Evolutionary conservation across 1,140 invertebrate species (phyloP), one percentile per base, ranked within the genome.

Genomic region (Drosophila auraria): DNA sequence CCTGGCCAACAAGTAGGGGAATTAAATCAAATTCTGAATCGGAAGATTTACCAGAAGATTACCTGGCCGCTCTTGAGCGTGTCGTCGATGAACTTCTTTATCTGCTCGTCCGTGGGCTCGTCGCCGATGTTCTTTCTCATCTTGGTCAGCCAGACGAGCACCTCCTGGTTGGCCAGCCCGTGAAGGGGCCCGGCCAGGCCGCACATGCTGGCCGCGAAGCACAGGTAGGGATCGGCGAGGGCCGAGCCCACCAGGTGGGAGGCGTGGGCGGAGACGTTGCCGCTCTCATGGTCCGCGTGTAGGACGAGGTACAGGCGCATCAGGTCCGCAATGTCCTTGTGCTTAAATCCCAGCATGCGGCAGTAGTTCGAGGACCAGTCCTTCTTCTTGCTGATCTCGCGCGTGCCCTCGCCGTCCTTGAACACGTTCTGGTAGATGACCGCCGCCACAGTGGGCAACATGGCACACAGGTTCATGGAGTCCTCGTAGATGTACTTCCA

Each of bases 331-430:
- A 99, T 99, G 68, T 96, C 91, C 2, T 95, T 93, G 87, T 98
- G 95, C 42, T 97, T 96, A 93, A 97, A 98, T 15, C 98, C 98
- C 8, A 99, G 94, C 97, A 99, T 98, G 66, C 94, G 95, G 53
- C 96, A 94, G 93, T 98, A 99, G 93, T 99, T 99, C 74, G 95
- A 95, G 2, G 97, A 97, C 98, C 98, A 99, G 94, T 99, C 98
- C 87, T 96, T 93, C 87, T 99, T 97, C 71, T 56, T 5, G 14
- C 15, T 17, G 3, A 99, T 97, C 2, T 97, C 96, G 17, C 96
- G 96, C 50, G 97, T 95, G 15, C 96, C 95, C 62, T 96, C 96
- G 42, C 97, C 97, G 79, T 97, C 96, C 68, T 95, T 94, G 93
- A 97, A 98, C 11, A 97, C 94, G 92, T 98, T 98, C 64, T 96